Conservation (phyloP, 2,113 vertebrate species). For the Pelodiscus sinensis region DNA sequence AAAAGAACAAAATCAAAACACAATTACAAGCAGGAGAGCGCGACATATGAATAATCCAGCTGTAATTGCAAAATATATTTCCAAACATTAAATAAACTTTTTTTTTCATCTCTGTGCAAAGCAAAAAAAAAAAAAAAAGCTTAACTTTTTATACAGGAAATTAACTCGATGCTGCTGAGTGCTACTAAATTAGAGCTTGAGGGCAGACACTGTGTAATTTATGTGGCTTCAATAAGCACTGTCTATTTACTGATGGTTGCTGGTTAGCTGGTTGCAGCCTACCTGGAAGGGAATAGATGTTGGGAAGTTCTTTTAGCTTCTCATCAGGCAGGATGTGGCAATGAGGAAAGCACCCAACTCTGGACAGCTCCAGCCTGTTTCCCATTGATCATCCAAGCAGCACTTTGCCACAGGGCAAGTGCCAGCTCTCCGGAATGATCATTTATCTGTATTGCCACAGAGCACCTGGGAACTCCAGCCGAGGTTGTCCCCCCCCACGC, state of each 20-base stretch:
- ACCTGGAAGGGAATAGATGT: background rate
- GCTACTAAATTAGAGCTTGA: background rate
- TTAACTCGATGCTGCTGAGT: background rate
- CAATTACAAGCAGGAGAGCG: background rate
- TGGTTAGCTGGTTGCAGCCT: background rate
- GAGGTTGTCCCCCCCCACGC: background rate
- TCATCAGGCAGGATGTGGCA: background rate
- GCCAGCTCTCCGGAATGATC: background rate
- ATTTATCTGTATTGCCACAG: background rate
- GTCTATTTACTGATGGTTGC: background rate
- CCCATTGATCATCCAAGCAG: background rate
- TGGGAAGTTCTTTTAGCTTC: background rate
- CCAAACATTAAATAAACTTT: slow-evolving; percentile 32
- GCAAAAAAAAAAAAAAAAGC: background rate
- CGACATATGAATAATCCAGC: background rate
- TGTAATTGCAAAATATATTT: slow-evolving; percentile 22
- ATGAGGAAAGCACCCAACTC: background rate
- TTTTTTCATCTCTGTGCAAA: background rate
- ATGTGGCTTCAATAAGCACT: background rate
- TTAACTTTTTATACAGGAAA: background rate
- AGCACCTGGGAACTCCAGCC: background rate
- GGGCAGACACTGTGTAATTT: background rate
- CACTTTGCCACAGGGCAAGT: background rate
- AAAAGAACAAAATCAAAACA: background rate
- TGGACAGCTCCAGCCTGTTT: background rate